These are phyloP conservation scores for pig (Sus scrofa) DNA, from an alignment of 2,113 vertebrate species.

Conservation along the genomic window DNA sequence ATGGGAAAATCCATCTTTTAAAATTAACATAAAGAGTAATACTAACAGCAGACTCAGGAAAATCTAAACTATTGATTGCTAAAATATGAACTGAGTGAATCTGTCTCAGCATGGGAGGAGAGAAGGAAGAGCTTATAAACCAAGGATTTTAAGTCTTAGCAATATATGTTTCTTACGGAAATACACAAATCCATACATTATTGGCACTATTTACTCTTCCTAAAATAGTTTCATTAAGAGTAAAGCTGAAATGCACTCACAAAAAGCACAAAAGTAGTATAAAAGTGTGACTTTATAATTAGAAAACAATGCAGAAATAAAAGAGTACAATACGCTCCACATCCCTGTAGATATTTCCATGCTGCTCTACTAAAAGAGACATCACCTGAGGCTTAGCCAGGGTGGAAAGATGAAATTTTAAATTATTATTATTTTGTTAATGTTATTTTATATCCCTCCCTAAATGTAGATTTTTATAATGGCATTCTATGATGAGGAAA, in stretches of 20 bases:
- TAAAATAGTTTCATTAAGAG: constrained; percentile 8
- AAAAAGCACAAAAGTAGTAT: background rate
- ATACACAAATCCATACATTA: background rate
- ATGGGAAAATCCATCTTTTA: background rate
- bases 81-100: background rate
- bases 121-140: background rate
- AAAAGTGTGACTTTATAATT: background rate
- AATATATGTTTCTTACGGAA: background rate
- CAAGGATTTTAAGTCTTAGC: background rate
- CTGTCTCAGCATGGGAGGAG: background rate
- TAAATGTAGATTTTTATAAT: background rate
- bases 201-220: background rate
- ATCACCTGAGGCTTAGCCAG: background rate
- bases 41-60: background rate
- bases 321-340: background rate
- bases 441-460: background rate
- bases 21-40: background rate
- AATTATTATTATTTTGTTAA: background rate
- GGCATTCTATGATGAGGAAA: background rate
- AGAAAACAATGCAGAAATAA: background rate
- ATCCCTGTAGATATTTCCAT: background rate
- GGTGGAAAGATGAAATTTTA: background rate
- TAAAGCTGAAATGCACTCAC: background rate
- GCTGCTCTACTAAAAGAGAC: background rate
- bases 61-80: background rate